Evolutionary conservation across 1,140 invertebrate species (phyloP), one percentile per base, ranked within the genome.

Genomic region (Homalodisca vitripennis): DNA sequence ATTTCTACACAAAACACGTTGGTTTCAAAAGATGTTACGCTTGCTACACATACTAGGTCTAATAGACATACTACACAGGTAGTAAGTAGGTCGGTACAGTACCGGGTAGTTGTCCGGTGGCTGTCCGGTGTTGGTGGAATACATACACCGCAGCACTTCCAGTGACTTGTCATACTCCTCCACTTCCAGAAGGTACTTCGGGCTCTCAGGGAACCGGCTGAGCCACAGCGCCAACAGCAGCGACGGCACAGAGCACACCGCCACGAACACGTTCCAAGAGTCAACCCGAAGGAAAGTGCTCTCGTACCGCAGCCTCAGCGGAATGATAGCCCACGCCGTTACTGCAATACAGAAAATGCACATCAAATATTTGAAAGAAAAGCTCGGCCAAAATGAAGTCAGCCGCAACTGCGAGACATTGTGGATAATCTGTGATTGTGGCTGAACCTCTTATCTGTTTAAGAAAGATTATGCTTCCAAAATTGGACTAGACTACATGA

Each of bases 181-280:
- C 77, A 87, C 88, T 74, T 90, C 88, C 72, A 94, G 83, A 64
- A 92, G 83, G 77, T 91, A 94, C 77, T 93, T 93, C 0, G 92
- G 92, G 78, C 91, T 94, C 79, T 94, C 92, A 2, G 92, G 92
- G 80, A 94, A 92, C 29, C 86, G 83, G 67, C 91, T 82, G 1
- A 93, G 82, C 83, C 84, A 92, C 30, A 88, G 80, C 24, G 84
- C 86, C 13, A 89, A 80, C 67, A 87, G 73, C 1, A 81, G 41
- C 14, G 78, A 88, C 0, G 88, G 88, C 1, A 89, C 73, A 1
- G 87, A 85, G 75, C 88, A 89, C 0, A 88, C 80, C 0, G 86
- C 83, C 1, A 90, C 88, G 76, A 90, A 91, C 78, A 89, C 83
- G 79, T 90, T 89, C 89, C 89, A 91, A 13, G 88, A 90, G 72